Conservation (phyloP, 2,888 invertebrate species). For the Oxyscelio sp. region DNA sequence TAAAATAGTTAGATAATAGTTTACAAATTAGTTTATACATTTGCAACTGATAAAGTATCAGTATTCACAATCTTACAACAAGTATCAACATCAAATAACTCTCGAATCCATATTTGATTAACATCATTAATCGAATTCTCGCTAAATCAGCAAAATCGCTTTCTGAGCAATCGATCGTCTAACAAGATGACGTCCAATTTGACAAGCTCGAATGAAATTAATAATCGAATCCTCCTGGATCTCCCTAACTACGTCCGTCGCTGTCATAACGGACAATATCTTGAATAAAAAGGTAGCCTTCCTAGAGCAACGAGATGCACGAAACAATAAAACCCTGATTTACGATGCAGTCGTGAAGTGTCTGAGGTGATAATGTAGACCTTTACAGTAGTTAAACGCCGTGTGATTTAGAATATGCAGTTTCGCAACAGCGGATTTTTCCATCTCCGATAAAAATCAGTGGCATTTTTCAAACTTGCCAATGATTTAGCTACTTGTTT, state of each 20-base stretch:
- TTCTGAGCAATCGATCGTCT: conserved; percentile 41
- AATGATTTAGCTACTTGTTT: too few relatives aligned
- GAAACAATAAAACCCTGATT: conserved; percentile 59
- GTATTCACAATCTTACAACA: too few relatives aligned
- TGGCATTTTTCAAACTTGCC: conserved; percentile 9
- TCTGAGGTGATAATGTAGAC: conserved; percentile 46
- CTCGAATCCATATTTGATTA: too few relatives aligned
- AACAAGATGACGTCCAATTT: conserved; percentile 51
- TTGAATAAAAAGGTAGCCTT: conserved; percentile 2
- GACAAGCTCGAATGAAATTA: conserved; percentile 33
- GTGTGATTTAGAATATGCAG: conserved; percentile 40
- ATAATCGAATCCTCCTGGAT: conserved; percentile 39
- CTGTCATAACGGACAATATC: conserved; percentile 8
- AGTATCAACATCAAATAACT: too few relatives aligned
- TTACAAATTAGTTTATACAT: too few relatives aligned
- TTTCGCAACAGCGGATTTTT: conserved; percentile 34
- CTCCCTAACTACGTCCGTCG: conserved; percentile 13
- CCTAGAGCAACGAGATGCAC: background rate
- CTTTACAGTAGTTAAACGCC: conserved; percentile 45
- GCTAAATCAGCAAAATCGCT: conserved; percentile 41
- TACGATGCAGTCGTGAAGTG: conserved; percentile 38
- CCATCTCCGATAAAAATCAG: conserved; percentile 5
- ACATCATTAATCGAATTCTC: too few relatives aligned
- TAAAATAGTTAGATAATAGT: too few relatives aligned
- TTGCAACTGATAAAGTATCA: too few relatives aligned